Evolutionary conservation across 2,888 invertebrate genomes (phyloP).

Genomic region (Tenthredo scrophulariae): DNA sequence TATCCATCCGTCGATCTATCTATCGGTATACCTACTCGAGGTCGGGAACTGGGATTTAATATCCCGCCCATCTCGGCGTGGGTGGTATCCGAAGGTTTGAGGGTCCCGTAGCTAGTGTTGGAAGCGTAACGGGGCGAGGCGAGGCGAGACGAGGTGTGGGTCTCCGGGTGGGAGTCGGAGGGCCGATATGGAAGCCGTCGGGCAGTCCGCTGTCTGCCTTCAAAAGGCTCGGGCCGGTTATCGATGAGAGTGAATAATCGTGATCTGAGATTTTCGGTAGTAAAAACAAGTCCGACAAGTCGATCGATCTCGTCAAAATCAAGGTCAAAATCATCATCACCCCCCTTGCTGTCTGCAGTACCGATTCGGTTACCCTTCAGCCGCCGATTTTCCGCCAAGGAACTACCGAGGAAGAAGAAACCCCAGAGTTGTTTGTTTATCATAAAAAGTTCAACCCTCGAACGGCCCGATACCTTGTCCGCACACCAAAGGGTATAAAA

Average conservation of each 20-base stretch:
- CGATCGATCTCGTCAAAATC: neutral
- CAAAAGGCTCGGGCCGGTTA: constrained; percentile 74
- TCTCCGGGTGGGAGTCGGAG: constrained; percentile 65
- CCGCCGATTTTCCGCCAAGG: too few relatives aligned
- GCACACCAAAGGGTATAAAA: too few relatives aligned
- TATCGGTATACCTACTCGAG: constrained; percentile 7
- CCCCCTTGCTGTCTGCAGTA: neutral
- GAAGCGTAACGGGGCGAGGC: constrained; percentile 47
- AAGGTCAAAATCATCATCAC: neutral
- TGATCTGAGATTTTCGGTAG: neutral
- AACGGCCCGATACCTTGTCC: too few relatives aligned
- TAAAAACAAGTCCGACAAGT: neutral
- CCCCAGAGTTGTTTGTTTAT: too few relatives aligned
- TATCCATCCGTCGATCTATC: neutral
- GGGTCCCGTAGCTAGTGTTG: neutral
- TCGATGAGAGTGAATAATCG: constrained; percentile 53
- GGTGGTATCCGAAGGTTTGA: constrained; percentile 5
- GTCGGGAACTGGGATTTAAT: constrained; percentile 70
- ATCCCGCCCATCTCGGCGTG: constrained; percentile 74
- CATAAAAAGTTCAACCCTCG: too few relatives aligned
- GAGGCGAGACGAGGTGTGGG: constrained; percentile 45
- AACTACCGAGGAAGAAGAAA: too few relatives aligned
- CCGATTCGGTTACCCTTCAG: too few relatives aligned
- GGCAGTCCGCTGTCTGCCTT: constrained; percentile 77
- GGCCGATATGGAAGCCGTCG: constrained; percentile 76